A percentile compares a stretch with the other conserved stretches of the same genome.
phyloP scores from a whole-genome alignment of 2,113 vertebrate species.

The Struthidea cinerea region DNA sequence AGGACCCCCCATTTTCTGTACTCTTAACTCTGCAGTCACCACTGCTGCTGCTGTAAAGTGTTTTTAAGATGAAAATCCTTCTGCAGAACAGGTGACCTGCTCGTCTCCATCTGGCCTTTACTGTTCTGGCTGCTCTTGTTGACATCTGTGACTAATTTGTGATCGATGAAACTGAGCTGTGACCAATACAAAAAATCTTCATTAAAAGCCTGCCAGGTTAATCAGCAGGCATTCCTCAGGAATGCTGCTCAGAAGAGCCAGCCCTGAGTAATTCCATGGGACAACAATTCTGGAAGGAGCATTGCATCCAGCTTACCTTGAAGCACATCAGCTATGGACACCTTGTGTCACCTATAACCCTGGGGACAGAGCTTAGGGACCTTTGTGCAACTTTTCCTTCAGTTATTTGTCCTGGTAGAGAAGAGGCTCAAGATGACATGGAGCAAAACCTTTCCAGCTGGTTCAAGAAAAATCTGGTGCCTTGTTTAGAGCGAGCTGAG shows the following conservation, averaged over 20 bases:
- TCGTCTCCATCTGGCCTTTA: constrained; percentile 56
- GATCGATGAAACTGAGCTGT: constrained; percentile 60
- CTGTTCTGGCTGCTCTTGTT: constrained; percentile 47
- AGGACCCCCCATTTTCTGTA: not conserved
- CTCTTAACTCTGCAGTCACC: not conserved
- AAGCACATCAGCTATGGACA: not conserved
- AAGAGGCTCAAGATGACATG: not conserved
- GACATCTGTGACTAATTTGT: constrained; percentile 73
- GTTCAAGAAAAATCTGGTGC: not conserved
- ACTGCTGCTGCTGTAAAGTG: not conserved
- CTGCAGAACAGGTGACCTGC: constrained; percentile 50
- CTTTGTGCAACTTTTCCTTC: not conserved
- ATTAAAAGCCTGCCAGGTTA: not conserved
- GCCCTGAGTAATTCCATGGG: not conserved
- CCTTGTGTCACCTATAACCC: not conserved
- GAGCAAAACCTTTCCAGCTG: not conserved
- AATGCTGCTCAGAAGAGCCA: not conserved
- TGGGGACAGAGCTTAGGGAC: not conserved
- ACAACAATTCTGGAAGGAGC: not conserved
- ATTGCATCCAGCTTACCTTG: not conserved
- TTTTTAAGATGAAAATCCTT: constrained; percentile 67
- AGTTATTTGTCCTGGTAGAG: not conserved
- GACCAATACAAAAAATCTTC: constrained; percentile 67
- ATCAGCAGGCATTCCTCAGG: not conserved
- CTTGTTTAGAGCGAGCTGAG: not conserved